Base-by-base conservation (phyloP, 1,140 invertebrate species). In the Drosophila truncata region DNA sequence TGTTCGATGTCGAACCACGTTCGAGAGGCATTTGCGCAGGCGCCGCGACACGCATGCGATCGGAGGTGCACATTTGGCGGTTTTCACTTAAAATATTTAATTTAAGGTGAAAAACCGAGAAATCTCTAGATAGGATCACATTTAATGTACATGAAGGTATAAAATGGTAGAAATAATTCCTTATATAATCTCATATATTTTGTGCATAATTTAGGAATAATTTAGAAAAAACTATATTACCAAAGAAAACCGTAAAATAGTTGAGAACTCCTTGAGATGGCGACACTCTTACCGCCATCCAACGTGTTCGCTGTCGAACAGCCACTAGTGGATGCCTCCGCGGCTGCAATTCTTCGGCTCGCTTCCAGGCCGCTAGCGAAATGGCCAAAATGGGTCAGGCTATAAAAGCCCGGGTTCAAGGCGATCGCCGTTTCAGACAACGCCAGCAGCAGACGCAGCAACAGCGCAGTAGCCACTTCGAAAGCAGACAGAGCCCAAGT, bases 331-430 rank as follows among this genome's bases (percentile, higher is more conserved):
- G 33, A 39, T 16, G 37, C 10, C 66, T 37, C 50, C 9, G 23
- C 54, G 65, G 23, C 70, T 91, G 86, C 86, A 91, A 70, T 91
- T 91, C 86, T 86, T 91, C 35, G 65, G 42, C 39, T 35, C 29
- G 49, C 25, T 60, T 75, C 79, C 65, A 61, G 77, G 63, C 70
- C 57, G 52, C 62, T 69, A 46, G 72, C 71, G 78, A 64, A 55
- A 54, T 50, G 27, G 20, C n/a, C 57, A 70, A 94, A 94, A 93
- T 94, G 92, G 93, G 93, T 94, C 93, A 94, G 78, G 54, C 90
- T 94, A 94, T 94, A 94, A 93, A 94, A 93, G 93, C 85, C 78
- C 93, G 94, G 94, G 93, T 94, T 94, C 93, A 94, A 94, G 93
- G 93, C 93, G 91, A 94, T 93, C 88, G 78, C 85, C 82, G 85